Conservation (phyloP, 2,797 vertebrate genomes). For the Bothrops alternatus region DNA sequence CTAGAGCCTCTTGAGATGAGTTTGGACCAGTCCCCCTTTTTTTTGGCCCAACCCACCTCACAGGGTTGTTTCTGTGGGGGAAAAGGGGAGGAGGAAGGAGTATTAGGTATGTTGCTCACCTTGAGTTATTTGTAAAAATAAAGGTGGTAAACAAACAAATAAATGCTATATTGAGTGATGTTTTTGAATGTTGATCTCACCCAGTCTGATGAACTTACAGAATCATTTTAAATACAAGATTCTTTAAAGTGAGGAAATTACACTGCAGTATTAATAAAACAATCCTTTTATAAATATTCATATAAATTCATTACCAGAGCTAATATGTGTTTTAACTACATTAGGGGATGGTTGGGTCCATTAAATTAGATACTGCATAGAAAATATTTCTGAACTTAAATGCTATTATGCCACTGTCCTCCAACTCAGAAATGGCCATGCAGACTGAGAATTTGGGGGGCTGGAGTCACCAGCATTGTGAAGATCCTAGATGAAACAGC, state of each 20-base stretch:
- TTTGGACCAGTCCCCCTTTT: not conserved
- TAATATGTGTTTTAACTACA: not conserved
- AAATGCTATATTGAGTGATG: not conserved
- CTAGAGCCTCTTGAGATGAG: not conserved
- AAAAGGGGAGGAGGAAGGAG: not conserved
- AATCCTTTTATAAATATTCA: not conserved
- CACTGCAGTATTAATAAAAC: not conserved
- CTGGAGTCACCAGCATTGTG: not conserved
- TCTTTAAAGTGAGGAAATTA: not conserved
- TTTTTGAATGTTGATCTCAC: not conserved
- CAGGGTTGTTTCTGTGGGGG: not conserved
- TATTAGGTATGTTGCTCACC: not conserved
- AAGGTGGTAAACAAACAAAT: not conserved
- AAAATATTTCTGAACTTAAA: not conserved
- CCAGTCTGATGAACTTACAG: not conserved
- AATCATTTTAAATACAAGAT: not conserved
- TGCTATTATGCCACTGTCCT: not conserved
- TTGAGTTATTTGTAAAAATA: not conserved
- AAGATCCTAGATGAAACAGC: not conserved
- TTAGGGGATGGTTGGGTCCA: not conserved
- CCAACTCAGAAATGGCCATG: not conserved
- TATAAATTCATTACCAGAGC: not conserved
- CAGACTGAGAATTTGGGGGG: not conserved
- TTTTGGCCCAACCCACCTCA: not conserved
- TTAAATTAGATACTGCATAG: not conserved